Evolutionary conservation across 2,888 invertebrate genomes (phyloP), one percentile per base, ranked within the genome.

Genomic region (Allacma fusca): DNA sequence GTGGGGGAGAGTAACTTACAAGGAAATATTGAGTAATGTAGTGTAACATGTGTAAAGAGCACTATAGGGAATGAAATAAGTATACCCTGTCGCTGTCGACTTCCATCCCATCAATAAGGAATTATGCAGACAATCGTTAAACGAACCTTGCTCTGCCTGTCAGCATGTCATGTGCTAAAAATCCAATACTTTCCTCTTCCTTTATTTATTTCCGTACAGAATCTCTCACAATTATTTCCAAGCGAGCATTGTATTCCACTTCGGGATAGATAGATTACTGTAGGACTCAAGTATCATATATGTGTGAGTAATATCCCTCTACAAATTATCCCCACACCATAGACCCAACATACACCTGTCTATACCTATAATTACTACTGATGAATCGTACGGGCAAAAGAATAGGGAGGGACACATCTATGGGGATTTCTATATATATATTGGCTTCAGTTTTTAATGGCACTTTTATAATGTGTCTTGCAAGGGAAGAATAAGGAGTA

Each of bases 121-220:
- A 50, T 50, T 50, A 50, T 50, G 19, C 2, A 50, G 50, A 50
- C 50, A 50, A n/a, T 50, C 19, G 50, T 50, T 50, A 5, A 50
- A 50, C 1, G 50, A 50, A 19, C n/a, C 50, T 50, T 50, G 50
- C 16, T 50, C 50, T 50, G 50, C 19, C 50, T 12, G 50, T 16
- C 5, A 12, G n/a, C 9, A 50, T 50, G 50, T 50, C 50, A 34
- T 34, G 34, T 50, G 50, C 50, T 50, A 50, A 50, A 50, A 50
- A n/a, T 50, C n/a, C 50, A 50, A 50, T 50, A 50, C 19, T 50
- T 50, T 50, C 50, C 50, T 50, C 50, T 13, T 50, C 50, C 50
- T 50, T 50, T 50, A 50, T 50, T 50, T 50, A 50, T 50, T 50
- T 50, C 50, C 50, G 16, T n/a, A 50, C 50, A 50, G 19, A 12